Evolutionary conservation across 2,888 invertebrate genomes (phyloP).

Genomic region (Chouioia cunea): DNA sequence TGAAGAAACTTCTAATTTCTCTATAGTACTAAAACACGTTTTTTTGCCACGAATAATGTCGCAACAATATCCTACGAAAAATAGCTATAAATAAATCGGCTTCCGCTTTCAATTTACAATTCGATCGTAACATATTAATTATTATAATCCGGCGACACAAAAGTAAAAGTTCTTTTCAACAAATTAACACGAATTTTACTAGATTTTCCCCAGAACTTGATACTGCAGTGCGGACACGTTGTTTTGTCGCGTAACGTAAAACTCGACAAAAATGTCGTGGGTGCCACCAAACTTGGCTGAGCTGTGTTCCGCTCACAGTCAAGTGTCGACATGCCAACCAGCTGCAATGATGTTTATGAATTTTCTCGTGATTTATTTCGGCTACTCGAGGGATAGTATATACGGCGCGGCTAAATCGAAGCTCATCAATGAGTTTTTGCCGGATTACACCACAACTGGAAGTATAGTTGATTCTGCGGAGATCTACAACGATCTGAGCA

Average conservation of each 20-base stretch:
- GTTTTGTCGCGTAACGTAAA: too few species aligned
- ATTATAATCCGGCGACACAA: too few species aligned
- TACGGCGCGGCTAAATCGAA: not conserved
- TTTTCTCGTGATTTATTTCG: constrained; percentile 72
- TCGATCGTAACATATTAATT: too few species aligned
- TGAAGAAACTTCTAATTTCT: too few species aligned
- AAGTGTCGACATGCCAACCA: constrained; percentile 74
- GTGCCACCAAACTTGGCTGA: constrained; percentile 72
- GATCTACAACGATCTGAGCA: not conserved
- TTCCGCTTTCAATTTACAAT: too few species aligned
- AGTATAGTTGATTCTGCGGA: not conserved
- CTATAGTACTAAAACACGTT: too few species aligned
- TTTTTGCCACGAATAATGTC: too few species aligned
- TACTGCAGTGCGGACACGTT: not conserved
- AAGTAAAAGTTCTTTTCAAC: too few species aligned
- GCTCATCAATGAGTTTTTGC: not conserved
- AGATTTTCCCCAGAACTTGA: too few species aligned
- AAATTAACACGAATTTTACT: too few species aligned
- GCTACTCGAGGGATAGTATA: constrained; percentile 69
- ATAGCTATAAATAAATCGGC: too few species aligned
- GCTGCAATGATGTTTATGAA: constrained; percentile 74
- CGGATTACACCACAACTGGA: not conserved
- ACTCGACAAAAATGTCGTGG: constrained; percentile 66
- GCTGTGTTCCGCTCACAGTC: constrained; percentile 71
- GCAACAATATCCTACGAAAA: too few species aligned